These are phyloP conservation scores for Heteropelma amictum DNA, from an alignment of 2,888 invertebrate genomes.

Conservation along the genomic window DNA sequence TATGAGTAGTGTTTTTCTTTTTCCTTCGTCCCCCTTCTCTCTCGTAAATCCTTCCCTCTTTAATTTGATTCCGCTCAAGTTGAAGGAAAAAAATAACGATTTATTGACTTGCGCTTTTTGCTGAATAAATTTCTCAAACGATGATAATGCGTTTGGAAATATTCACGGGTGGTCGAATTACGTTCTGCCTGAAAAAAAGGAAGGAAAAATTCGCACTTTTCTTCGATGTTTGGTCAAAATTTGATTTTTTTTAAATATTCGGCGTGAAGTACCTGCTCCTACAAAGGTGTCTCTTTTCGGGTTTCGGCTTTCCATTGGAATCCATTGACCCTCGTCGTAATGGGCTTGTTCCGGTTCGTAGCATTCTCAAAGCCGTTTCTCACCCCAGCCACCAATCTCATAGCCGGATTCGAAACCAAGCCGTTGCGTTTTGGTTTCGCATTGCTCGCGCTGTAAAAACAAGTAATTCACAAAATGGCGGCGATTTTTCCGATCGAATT, in stretches of 20 bases:
- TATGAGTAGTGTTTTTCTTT: constrained; percentile 34
- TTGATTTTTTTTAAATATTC: background rate
- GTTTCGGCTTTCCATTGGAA: constrained; percentile 84
- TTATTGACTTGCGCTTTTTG: constrained; percentile 76
- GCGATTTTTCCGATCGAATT: background rate
- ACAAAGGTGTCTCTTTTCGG: constrained; percentile 89
- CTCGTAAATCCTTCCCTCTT: constrained; percentile 64
- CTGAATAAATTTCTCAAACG: constrained; percentile 71
- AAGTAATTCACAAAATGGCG: too few species aligned
- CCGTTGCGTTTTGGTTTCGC: constrained; percentile 90
- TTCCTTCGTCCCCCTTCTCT: too few species aligned
- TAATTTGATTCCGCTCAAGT: constrained; percentile 77
- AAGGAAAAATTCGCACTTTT: background rate
- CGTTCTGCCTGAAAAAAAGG: constrained; percentile 58
- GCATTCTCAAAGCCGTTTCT: constrained; percentile 85
- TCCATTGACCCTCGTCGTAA: constrained; percentile 81
- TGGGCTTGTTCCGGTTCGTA: constrained; percentile 77
- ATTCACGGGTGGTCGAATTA: constrained; percentile 58
- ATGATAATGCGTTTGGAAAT: constrained; percentile 60
- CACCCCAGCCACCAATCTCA: constrained; percentile 88
- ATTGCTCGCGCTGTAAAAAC: constrained; percentile 72
- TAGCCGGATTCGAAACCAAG: constrained; percentile 91
- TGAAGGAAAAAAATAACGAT: constrained; percentile 73
- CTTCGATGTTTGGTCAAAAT: background rate
- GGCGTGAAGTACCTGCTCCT: constrained; percentile 70